Conservation (phyloP, 1,140 invertebrate genomes). For the Mya arenaria region DNA sequence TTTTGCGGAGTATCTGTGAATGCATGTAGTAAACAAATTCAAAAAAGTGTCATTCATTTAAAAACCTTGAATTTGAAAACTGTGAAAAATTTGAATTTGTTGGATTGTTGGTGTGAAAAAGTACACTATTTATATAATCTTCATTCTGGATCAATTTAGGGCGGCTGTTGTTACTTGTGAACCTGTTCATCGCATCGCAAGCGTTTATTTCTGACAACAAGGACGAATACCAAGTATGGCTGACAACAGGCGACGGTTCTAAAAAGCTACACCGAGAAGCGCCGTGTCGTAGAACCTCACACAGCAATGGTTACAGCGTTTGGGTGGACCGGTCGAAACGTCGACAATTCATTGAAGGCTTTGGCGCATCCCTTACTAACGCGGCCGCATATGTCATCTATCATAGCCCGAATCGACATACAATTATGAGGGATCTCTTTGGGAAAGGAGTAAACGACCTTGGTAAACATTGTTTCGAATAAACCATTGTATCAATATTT, state of each 20-base stretch:
- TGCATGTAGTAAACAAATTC: no score
- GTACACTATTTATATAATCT: no score
- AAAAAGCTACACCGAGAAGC: constrained; percentile 47
- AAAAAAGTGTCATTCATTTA: no score
- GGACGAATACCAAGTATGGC: constrained; percentile 46
- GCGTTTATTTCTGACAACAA: background rate
- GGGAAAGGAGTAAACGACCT: constrained; percentile 19
- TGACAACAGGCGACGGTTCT: constrained; percentile 56
- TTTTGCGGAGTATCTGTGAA: no score
- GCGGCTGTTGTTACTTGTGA: no score
- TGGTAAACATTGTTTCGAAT: background rate
- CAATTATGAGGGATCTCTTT: constrained; percentile 62
- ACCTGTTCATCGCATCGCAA: no score
- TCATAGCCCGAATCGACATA: constrained; percentile 55
- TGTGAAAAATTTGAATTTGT: no score
- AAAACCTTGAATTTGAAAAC: no score
- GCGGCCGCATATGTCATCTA: constrained; percentile 63
- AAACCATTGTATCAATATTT: background rate
- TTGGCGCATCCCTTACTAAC: constrained; percentile 62
- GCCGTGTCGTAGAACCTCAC: background rate
- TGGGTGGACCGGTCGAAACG: constrained; percentile 54
- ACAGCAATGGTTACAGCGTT: background rate
- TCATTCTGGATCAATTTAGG: no score
- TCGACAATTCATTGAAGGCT: constrained; percentile 60
- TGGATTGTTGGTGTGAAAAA: no score